These are phyloP conservation scores for Ormyrus thymus DNA, from an alignment of 2,888 invertebrate genomes.

Conservation along the genomic window DNA sequence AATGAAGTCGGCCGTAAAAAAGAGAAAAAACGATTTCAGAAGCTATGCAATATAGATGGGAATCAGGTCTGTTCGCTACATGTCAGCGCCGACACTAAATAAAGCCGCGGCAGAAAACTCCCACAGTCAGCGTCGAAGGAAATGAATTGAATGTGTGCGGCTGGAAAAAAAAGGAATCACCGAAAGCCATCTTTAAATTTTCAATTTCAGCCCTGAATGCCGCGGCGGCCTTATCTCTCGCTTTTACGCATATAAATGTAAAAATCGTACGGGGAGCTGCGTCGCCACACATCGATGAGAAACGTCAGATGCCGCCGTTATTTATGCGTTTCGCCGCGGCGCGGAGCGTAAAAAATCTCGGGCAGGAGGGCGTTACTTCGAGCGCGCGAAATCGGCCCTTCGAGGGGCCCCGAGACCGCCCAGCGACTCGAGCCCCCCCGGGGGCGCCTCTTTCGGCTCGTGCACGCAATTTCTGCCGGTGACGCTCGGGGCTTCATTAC, in stretches of 20 bases:
- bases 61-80: no score
- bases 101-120: no score
- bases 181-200: slow-evolving; percentile 37
- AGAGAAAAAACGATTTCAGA: no score
- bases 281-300: slow-evolving; percentile 1
- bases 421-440: slow-evolving; percentile 18
- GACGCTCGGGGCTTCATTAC: slow-evolving; percentile 51
- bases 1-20: no score
- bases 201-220: slow-evolving; percentile 37
- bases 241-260: slow-evolving; percentile 45
- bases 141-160: slow-evolving; percentile 7
- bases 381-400: slow-evolving; percentile 16
- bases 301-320: slow-evolving; percentile 38
- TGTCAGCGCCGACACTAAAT: no score
- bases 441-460: not conserved
- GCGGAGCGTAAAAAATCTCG: slow-evolving; percentile 41
- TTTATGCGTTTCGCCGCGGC: slow-evolving; percentile 32
- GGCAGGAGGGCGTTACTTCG: slow-evolving; percentile 19
- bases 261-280: not conserved
- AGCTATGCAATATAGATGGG: no score
- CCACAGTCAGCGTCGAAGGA: not conserved
- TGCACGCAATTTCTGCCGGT: slow-evolving; percentile 14
- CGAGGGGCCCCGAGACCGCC: not conserved
- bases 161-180: not conserved
- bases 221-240: slow-evolving; percentile 35